Base-by-base conservation (phyloP, 2,888 invertebrate genomes). In the Orthosia incerta region DNA sequence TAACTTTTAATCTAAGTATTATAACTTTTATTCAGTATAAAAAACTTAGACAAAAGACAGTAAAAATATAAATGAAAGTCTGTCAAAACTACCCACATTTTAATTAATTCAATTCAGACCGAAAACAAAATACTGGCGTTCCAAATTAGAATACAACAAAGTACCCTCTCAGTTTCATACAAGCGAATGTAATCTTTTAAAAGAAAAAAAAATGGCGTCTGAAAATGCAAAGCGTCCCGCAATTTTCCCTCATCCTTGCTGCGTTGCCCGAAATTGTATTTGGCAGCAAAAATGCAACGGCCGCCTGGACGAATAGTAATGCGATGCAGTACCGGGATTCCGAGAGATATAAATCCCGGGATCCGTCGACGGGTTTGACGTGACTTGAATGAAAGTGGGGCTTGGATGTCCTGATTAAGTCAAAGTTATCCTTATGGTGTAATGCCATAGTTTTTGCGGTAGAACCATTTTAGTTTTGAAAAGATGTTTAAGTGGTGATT, bases 311-410 rank as follows among this genome's bases (percentile, higher is more conserved):
- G 85, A 85, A 85, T 84, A 71, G 82, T 85, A 85, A 84, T 84
- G 85, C 60, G 71, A 82, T 85, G 86, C 84, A 85, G 78, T 68
- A 59, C 82, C 74, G 69, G 72, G 83, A 84, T 82, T 77, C 60
- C 71, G 76, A 75, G 80, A 79, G 80, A 77, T 86, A 84, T 87
- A 87, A 84, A 86, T 84, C 82, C 80, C 77, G 77, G 76, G 81
- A 80, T 82, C 79, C 76, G 74, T 74, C 70, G 78, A 55, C 79
- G 65, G 60, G 72, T 50, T 62, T 63, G 48, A 86, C 87, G 87
- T 87, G 87, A 86, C 84, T 75, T 16, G 86, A 86, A 84, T 85
- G 56, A 57, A 16, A 45, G 50, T 18, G 46, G 20, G 20, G 48
- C 68, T 67, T 16, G 39, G 72, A 62, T 60, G 63, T 64, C 62